phyloP scores from a whole-genome alignment of 1,140 invertebrate species.

The Contarinia nasturtii region DNA sequence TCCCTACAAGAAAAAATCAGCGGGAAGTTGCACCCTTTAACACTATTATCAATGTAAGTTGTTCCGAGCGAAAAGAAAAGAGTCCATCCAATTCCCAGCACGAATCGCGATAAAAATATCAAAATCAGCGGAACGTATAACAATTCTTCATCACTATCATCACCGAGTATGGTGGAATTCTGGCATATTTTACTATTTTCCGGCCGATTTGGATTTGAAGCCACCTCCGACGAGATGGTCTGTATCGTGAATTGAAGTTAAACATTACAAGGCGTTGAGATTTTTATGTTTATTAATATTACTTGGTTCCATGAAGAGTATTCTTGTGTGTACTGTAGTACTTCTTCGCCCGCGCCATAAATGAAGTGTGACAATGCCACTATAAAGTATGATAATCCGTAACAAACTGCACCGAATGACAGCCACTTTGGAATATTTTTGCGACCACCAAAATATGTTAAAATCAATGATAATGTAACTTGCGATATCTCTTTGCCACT shows the following conservation, averaged over 20 bases:
- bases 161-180: neutral
- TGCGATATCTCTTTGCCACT: constrained; percentile 44
- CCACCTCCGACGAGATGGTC: neutral
- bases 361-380: constrained; percentile 38
- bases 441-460: constrained; percentile 30
- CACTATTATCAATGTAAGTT: constrained; percentile 42
- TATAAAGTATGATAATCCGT: constrained; percentile 33
- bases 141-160: constrained; percentile 14
- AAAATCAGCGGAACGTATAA: constrained; percentile 29
- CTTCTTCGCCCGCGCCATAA: constrained; percentile 33
- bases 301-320: constrained; percentile 3
- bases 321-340: constrained; percentile 17
- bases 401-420: constrained; percentile 31
- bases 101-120: constrained; percentile 39
- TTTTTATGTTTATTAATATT: neutral
- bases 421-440: constrained; percentile 35
- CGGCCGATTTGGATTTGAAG: neutral
- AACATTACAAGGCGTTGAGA: too few species aligned
- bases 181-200: neutral
- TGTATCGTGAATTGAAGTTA: too few species aligned
- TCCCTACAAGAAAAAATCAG: constrained; percentile 23
- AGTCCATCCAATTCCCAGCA: constrained; percentile 39
- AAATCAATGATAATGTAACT: constrained; percentile 30
- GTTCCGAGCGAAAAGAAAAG: constrained; percentile 38
- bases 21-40: constrained; percentile 36